phyloP scores from a whole-genome alignment of 2,888 invertebrate species.

The Ichneumoninae sp. region DNA sequence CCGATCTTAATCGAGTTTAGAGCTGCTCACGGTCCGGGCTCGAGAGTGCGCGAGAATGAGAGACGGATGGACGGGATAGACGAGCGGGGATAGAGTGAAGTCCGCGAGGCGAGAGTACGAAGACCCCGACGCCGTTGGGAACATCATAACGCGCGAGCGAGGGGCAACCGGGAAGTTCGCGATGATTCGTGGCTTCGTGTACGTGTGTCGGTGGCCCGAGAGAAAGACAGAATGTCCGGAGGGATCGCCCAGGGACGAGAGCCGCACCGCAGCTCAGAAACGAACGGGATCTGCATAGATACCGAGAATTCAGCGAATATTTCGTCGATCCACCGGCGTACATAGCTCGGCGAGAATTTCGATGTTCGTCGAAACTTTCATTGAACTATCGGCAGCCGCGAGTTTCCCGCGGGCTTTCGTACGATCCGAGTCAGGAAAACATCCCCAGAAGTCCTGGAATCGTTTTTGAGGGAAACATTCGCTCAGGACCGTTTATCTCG shows the following conservation, averaged over 20 bases:
- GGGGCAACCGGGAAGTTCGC: slow-evolving; percentile 24
- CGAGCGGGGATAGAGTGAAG: slow-evolving; percentile 7
- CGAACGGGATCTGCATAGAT: slow-evolving; percentile 20
- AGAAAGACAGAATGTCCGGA: slow-evolving; percentile 1
- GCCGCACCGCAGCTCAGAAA: background rate
- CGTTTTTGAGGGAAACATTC: background rate
- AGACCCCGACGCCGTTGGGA: slow-evolving; percentile 55
- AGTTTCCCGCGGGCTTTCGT: background rate
- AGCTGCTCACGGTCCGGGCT: slow-evolving; percentile 28
- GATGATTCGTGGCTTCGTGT: slow-evolving; percentile 3
- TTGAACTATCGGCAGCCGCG: background rate
- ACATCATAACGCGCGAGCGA: slow-evolving; percentile 20
- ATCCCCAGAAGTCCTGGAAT: background rate
- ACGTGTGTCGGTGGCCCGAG: background rate
- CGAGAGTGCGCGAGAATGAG: slow-evolving; percentile 16
- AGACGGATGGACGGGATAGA: background rate
- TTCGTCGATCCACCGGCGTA: background rate
- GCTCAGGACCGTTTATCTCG: background rate
- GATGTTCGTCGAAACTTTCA: background rate
- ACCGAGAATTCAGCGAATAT: slow-evolving; percentile 16
- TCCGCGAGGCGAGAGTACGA: slow-evolving; percentile 46
- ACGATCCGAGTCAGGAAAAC: background rate
- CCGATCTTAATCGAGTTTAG: slow-evolving; percentile 67
- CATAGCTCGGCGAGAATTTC: background rate
- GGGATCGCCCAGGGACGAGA: slow-evolving; percentile 1